Percentiles rank a stretch among this genome's conserved stretches.
These are phyloP conservation scores for Resseliella maxima DNA, from an alignment of 2,888 invertebrate genomes.

Conservation along the genomic window DNA sequence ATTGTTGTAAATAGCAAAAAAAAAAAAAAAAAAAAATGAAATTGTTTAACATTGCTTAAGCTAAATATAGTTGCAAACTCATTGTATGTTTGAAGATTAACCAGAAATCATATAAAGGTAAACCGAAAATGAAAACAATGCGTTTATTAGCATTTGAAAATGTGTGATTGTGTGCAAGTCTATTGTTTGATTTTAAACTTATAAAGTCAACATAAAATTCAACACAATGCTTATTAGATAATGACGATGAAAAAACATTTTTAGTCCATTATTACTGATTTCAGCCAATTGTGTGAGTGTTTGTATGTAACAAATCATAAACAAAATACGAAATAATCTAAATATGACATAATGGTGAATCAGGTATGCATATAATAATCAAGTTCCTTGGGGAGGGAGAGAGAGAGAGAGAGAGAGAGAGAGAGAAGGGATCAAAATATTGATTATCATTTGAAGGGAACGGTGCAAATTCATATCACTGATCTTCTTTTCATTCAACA, in stretches of 20 bases:
- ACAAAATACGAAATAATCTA: not conserved
- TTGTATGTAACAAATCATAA: not conserved
- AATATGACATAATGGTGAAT: too few relatives aligned
- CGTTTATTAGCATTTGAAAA: not conserved
- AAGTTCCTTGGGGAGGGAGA: too few relatives aligned
- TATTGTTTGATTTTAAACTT: not conserved
- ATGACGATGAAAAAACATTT: not conserved
- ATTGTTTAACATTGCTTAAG: not conserved
- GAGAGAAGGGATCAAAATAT: not conserved
- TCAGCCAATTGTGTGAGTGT: not conserved
- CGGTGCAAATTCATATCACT: too few relatives aligned
- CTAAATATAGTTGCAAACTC: not conserved
- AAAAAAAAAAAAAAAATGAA: too few relatives aligned
- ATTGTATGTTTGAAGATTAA: slow-evolving; percentile 12
- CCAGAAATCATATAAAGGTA: not conserved
- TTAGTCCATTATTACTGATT: not conserved
- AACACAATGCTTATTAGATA: slow-evolving; percentile 17
- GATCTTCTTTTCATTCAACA: not conserved
- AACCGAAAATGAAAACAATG: not conserved
- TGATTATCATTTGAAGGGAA: not conserved
- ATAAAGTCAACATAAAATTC: not conserved
- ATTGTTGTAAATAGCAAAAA: not conserved
- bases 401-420: too few relatives aligned
- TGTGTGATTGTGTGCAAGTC: not conserved
- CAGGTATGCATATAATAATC: too few relatives aligned